A percentile compares a stretch with the other conserved stretches of the same genome.
These are phyloP conservation scores for Argopecten irradians DNA, from an alignment of 1,140 invertebrate genomes.

Conservation along the genomic window DNA sequence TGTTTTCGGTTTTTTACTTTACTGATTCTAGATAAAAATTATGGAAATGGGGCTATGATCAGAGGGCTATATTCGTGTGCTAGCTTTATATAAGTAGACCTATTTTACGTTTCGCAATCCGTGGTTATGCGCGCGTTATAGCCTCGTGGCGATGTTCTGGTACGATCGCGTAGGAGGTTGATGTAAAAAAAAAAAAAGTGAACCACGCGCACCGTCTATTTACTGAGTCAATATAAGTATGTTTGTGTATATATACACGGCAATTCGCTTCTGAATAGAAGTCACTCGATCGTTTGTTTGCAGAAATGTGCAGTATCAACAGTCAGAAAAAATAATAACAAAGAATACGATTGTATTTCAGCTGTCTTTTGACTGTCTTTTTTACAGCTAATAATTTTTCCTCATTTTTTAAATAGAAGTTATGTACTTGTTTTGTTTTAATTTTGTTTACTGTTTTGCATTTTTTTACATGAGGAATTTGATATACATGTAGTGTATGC, in stretches of 20 bases:
- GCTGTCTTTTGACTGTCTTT: too few species aligned
- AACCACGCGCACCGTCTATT: background rate
- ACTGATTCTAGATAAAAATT: background rate
- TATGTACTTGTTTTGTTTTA: too few species aligned
- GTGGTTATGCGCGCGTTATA: background rate
- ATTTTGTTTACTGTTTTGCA: too few species aligned
- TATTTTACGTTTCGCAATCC: too few species aligned
- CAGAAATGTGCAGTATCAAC: background rate
- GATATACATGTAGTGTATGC: too few species aligned
- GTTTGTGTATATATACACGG: background rate
- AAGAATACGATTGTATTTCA: too few species aligned
- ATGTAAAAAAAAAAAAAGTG: background rate
- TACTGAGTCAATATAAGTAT: background rate
- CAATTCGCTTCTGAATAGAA: background rate
- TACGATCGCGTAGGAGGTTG: background rate
- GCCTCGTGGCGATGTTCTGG: background rate
- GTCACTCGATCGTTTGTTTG: background rate
- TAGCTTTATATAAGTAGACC: background rate
- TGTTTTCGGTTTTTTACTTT: conserved; percentile 21
- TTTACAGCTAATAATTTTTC: too few species aligned
- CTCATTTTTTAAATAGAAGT: too few species aligned
- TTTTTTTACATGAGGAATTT: too few species aligned
- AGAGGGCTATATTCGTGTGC: too few species aligned
- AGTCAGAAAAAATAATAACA: too few species aligned
- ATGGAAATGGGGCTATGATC: background rate